A percentile compares a stretch with the other conserved stretches of the same genome.
Evolutionary conservation across 2,888 invertebrate genomes (phyloP).

Genomic region (Chrysolina haemoptera): DNA sequence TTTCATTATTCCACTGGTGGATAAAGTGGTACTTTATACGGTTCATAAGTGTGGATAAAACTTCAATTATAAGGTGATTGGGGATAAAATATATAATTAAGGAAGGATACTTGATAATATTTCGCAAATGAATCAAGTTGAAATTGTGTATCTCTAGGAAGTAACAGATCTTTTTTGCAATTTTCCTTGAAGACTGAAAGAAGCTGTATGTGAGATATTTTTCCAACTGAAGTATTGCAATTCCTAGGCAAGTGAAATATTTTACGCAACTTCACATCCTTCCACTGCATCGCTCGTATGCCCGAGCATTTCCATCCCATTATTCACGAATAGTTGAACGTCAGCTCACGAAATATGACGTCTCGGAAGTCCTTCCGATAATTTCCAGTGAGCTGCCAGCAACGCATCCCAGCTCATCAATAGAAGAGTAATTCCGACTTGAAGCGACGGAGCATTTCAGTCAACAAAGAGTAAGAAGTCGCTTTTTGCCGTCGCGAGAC

Average conservation of each 20-base stretch:
- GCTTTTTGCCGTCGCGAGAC: conserved; percentile 25
- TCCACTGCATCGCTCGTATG: not conserved
- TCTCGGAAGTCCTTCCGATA: conserved; percentile 14
- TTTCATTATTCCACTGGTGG: too few relatives aligned
- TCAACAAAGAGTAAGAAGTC: conserved; percentile 23
- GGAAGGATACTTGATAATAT: too few relatives aligned
- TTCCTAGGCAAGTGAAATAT: not conserved
- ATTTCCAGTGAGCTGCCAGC: conserved; percentile 14
- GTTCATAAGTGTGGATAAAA: too few relatives aligned
- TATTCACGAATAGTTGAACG: not conserved
- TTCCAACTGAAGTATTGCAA: not conserved
- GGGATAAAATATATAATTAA: too few relatives aligned
- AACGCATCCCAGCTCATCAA: conserved; percentile 20
- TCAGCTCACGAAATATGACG: not conserved
- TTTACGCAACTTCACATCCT: not conserved
- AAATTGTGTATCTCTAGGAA: too few relatives aligned
- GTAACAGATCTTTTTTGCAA: too few relatives aligned
- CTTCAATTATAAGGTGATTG: too few relatives aligned
- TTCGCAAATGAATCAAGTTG: too few relatives aligned
- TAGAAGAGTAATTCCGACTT: conserved; percentile 20
- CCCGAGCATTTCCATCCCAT: not conserved
- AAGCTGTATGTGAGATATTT: not conserved
- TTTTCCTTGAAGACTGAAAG: not conserved
- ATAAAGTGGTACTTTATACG: too few relatives aligned
- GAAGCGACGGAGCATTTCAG: conserved; percentile 14